Percentiles rank a stretch among this genome's conserved stretches.
Conservation (phyloP, 2,797 vertebrate species). For the Psittacula echo region DNA sequence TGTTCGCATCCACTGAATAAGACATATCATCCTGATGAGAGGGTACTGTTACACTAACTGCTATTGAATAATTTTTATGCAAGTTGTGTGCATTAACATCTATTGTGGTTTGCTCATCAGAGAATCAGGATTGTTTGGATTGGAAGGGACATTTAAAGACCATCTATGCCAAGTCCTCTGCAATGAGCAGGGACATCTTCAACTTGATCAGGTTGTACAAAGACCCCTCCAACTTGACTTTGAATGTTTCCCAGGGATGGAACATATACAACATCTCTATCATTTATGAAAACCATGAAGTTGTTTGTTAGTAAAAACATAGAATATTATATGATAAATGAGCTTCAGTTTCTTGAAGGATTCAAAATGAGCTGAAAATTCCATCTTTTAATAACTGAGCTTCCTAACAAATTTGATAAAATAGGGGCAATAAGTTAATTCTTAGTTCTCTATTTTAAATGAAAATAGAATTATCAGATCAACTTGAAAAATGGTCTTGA, state of each 20-base stretch:
- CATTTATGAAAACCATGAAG: background rate
- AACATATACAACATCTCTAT: background rate
- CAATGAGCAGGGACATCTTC: background rate
- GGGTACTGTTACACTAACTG: background rate
- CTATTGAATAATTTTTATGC: background rate
- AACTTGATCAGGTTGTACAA: background rate
- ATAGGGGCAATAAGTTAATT: background rate
- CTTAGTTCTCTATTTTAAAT: background rate
- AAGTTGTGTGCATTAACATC: background rate
- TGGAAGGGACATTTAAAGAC: background rate
- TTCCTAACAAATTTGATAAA: background rate
- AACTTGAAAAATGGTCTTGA: background rate
- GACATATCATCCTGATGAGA: background rate
- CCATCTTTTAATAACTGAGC: background rate
- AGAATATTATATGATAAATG: background rate
- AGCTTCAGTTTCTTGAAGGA: background rate
- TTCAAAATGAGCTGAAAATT: background rate
- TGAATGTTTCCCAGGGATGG: background rate
- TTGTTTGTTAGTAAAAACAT: background rate
- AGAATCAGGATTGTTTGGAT: background rate
- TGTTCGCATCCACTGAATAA: background rate
- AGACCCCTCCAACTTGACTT: background rate
- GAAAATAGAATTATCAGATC: background rate
- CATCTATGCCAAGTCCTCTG: rapidly evolving
- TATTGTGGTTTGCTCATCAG: background rate